These are phyloP conservation scores for Ephestia elutella DNA, from an alignment of 1,140 invertebrate genomes.

Conservation along the genomic window DNA sequence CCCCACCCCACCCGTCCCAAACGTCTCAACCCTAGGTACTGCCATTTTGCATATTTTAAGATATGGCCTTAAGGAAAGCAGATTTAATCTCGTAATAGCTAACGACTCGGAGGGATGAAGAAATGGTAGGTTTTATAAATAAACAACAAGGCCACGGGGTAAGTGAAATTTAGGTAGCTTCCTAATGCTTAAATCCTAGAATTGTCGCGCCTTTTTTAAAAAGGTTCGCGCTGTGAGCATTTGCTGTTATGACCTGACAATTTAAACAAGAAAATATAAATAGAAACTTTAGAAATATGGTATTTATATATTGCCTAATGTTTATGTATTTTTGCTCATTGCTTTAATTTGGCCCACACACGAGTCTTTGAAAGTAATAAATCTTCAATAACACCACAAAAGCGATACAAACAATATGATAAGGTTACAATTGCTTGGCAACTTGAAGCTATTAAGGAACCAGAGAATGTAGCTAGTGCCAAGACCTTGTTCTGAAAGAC, in stretches of 20 bases:
- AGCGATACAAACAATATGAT: conserved; percentile 1
- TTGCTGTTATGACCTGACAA: too few species aligned
- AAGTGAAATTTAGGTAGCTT: neutral
- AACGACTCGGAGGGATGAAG: neutral
- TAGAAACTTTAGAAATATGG: too few species aligned
- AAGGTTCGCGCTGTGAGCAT: too few species aligned
- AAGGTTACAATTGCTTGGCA: conserved; percentile 1
- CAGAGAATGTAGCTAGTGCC: neutral
- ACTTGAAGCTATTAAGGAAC: neutral
- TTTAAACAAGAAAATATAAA: too few species aligned
- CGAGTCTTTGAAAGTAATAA: neutral
- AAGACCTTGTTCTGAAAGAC: neutral
- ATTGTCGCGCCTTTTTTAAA: too few species aligned
- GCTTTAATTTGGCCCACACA: neutral
- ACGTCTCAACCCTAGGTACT: neutral
- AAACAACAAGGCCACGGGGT: neutral
- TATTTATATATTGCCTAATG: too few species aligned
- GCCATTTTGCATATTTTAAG: conserved; percentile 5
- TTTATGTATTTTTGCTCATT: neutral
- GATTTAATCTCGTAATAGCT: conserved; percentile 2
- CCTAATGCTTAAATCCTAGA: too few species aligned
- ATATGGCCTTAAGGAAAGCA: conserved; percentile 5
- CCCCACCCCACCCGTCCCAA: neutral
- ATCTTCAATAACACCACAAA: neutral
- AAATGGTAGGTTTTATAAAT: neutral